These are phyloP conservation scores for Pseudopodoces humilis DNA, from an alignment of 2,113 vertebrate species.

Conservation along the genomic window DNA sequence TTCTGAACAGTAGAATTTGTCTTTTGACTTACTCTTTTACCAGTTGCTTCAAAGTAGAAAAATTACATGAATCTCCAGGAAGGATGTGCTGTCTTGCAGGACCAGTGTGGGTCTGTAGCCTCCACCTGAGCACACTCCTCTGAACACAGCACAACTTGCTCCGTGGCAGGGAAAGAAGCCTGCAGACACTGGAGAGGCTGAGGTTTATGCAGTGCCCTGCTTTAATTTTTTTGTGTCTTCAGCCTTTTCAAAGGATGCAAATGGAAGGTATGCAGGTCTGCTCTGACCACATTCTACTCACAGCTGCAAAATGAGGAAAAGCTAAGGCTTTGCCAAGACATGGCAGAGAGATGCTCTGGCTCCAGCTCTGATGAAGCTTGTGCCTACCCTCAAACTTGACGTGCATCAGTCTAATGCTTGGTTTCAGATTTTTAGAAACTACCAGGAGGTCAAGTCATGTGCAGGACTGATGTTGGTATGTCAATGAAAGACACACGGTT, in stretches of 20 bases:
- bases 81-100: not conserved
- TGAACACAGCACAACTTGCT: not conserved
- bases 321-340: not conserved
- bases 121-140: not conserved
- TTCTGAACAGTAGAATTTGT: not conserved
- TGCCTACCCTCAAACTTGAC: not conserved
- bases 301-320: not conserved
- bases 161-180: not conserved
- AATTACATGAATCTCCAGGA: not conserved
- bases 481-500: not conserved
- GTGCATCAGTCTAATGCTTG: accelerated
- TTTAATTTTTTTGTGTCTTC: not conserved
- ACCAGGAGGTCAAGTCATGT: not conserved
- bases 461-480: not conserved
- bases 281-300: not conserved
- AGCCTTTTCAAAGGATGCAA: not conserved
- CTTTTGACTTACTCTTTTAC: not conserved
- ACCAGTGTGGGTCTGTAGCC: not conserved
- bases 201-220: not conserved
- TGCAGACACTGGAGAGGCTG: not conserved
- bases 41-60: not conserved
- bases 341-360: not conserved
- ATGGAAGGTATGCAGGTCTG: not conserved
- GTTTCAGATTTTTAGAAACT: not conserved
- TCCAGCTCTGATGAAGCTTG: not conserved